Evolutionary conservation across 2,797 vertebrate genomes (phyloP).

Genomic region (Lycodopsis pacificus): DNA sequence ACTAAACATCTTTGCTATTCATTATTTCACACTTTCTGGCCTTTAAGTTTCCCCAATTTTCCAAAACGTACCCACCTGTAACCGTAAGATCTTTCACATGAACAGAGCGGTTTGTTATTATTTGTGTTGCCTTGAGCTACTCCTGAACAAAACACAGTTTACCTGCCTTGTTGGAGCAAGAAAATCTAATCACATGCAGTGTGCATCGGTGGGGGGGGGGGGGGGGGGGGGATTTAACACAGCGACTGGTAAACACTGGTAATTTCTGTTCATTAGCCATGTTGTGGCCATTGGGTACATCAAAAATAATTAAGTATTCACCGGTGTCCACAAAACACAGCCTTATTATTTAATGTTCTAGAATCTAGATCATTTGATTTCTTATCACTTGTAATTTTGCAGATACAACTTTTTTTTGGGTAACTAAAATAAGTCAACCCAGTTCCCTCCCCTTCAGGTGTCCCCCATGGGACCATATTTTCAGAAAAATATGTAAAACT

Average conservation of each 20-base stretch:
- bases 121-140: slow-evolving; percentile 53
- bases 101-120: slow-evolving; percentile 48
- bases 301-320: slow-evolving; percentile 22
- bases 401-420: not conserved
- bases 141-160: slow-evolving; percentile 71
- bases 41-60: slow-evolving; percentile 17
- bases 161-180: slow-evolving; percentile 51
- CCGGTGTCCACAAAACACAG: slow-evolving; percentile 18
- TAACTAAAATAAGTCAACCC: too few species aligned
- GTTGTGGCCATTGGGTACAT: slow-evolving; percentile 14
- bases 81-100: slow-evolving; percentile 6
- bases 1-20: slow-evolving; percentile 7
- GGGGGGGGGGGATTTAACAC: slow-evolving; percentile 38
- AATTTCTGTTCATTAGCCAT: slow-evolving; percentile 38
- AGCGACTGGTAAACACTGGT: slow-evolving; percentile 36
- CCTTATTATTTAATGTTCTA: not conserved
- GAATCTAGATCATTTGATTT: slow-evolving; percentile 6
- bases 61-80: slow-evolving; percentile 14
- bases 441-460: too few species aligned
- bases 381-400: slow-evolving; percentile 7
- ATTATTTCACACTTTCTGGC: not conserved
- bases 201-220: slow-evolving; percentile 27
- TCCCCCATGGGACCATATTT: too few species aligned
- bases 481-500: too few species aligned
- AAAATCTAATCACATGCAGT: slow-evolving; percentile 71